Conservation (phyloP, 1,140 invertebrate species). For the Zaprionus kolodkinae region DNA sequence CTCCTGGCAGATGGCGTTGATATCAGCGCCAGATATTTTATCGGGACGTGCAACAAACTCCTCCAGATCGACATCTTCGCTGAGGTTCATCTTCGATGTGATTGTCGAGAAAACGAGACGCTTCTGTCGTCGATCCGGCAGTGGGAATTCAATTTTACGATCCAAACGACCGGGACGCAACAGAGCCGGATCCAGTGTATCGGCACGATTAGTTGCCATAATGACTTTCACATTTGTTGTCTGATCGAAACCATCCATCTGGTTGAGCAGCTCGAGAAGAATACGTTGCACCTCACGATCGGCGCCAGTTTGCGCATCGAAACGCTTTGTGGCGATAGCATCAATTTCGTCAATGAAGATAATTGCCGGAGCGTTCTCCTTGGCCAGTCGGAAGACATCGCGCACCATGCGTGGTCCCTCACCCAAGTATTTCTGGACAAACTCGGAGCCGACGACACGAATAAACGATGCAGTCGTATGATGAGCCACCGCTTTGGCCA, state of each 20-base stretch:
- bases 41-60: slow-evolving; percentile 99
- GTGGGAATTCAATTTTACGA: slow-evolving; percentile 99
- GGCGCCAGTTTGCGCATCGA: slow-evolving; percentile 99
- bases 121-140: slow-evolving; percentile 99
- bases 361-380: slow-evolving; percentile 99
- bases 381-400: slow-evolving; percentile 99
- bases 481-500: slow-evolving; percentile 99
- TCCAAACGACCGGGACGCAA: slow-evolving; percentile 98
- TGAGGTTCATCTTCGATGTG: slow-evolving; percentile 99
- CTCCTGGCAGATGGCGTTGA: slow-evolving; percentile 99
- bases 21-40: slow-evolving; percentile 99
- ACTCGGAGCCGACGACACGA: slow-evolving; percentile 99
- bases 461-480: slow-evolving; percentile 99
- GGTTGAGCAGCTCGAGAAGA: slow-evolving; percentile 98
- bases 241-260: slow-evolving; percentile 99
- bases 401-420: slow-evolving; percentile 99
- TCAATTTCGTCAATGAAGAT: slow-evolving; percentile 99
- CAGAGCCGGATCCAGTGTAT: slow-evolving; percentile 98
- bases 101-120: slow-evolving; percentile 99
- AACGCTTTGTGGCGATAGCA: slow-evolving; percentile 99
- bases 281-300: slow-evolving; percentile 99
- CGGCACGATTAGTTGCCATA: slow-evolving; percentile 99
- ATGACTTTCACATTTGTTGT: slow-evolving; percentile 99
- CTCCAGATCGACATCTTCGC: slow-evolving; percentile 99
- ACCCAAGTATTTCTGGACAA: slow-evolving; percentile 99